These are phyloP conservation scores for Polylopha cassiicola DNA, from an alignment of 2,888 invertebrate species.

Conservation along the genomic window DNA sequence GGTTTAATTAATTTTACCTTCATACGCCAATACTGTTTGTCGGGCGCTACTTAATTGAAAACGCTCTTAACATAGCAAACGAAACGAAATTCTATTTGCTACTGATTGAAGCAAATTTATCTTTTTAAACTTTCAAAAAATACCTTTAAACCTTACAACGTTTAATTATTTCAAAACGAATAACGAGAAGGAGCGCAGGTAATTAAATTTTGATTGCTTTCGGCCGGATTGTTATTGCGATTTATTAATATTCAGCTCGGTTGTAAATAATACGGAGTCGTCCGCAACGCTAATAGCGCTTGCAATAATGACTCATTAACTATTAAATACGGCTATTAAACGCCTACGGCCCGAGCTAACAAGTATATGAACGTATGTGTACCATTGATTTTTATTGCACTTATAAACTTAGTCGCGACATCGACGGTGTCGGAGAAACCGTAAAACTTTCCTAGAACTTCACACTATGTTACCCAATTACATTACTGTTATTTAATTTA, in stretches of 20 bases:
- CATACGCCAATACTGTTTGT: conserved; percentile 76
- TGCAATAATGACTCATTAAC: conserved; percentile 62
- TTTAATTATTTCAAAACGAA: conserved; percentile 49
- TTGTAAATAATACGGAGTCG: conserved; percentile 54
- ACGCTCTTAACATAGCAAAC: conserved; percentile 73
- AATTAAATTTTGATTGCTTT: conserved; percentile 70
- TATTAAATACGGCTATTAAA: conserved; percentile 57
- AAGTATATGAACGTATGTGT: conserved; percentile 3
- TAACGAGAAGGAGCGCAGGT: conserved; percentile 50
- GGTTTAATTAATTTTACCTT: conserved; percentile 77
- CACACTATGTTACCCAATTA: too few relatives aligned
- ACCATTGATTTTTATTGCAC: conserved; percentile 11
- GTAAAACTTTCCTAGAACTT: conserved; percentile 4
- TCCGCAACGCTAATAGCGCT: conserved; percentile 55
- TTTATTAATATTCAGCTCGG: conserved; percentile 62
- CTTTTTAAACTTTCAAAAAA: conserved; percentile 73
- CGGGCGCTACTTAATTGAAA: conserved; percentile 74
- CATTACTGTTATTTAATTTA: too few relatives aligned
- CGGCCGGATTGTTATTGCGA: conserved; percentile 57
- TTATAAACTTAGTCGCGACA: conserved; percentile 7
- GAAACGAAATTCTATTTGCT: conserved; percentile 75
- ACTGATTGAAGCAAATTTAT: conserved; percentile 74
- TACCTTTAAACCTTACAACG: conserved; percentile 58
- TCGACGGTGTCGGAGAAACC: neutral
- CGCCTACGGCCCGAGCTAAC: conserved; percentile 28